These are phyloP conservation scores for Ashinkailepas kermadecensis DNA, from an alignment of 2,888 invertebrate genomes.

Conservation along the genomic window DNA sequence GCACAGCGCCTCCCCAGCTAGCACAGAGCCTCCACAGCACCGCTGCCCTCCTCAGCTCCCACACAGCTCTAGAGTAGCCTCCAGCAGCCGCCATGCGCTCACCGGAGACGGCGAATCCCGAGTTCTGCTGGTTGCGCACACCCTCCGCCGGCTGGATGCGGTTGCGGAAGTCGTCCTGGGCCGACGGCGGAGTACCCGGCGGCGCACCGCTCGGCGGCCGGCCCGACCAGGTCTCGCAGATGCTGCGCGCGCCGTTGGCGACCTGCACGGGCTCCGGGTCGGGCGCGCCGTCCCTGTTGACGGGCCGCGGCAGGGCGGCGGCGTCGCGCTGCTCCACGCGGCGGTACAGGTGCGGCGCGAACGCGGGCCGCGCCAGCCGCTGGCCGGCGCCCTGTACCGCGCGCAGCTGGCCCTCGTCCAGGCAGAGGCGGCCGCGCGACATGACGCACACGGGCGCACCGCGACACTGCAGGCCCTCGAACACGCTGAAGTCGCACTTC, in stretches of 20 bases:
- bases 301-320: background rate
- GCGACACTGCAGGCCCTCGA: constrained; percentile 75
- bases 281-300: background rate
- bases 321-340: constrained; percentile 4
- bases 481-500: no score
- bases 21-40: no score
- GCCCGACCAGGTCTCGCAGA: background rate
- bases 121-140: constrained; percentile 26
- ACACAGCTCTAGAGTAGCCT: no score
- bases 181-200: background rate
- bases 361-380: constrained; percentile 68
- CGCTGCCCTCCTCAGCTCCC: background rate
- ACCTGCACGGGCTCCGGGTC: background rate
- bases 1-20: no score
- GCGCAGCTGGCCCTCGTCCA: constrained; percentile 77
- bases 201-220: background rate
- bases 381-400: constrained; percentile 83
- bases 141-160: constrained; percentile 25
- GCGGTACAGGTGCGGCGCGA: constrained; percentile 62
- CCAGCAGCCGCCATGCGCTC: no score
- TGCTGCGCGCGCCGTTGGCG: background rate
- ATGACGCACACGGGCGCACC: constrained; percentile 90
- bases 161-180: background rate
- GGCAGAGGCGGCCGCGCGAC: constrained; percentile 71
- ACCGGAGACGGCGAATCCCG: constrained; percentile 10